Conservation (phyloP, 2,113 vertebrate species). For the Tetraodon nigroviridis region DNA sequence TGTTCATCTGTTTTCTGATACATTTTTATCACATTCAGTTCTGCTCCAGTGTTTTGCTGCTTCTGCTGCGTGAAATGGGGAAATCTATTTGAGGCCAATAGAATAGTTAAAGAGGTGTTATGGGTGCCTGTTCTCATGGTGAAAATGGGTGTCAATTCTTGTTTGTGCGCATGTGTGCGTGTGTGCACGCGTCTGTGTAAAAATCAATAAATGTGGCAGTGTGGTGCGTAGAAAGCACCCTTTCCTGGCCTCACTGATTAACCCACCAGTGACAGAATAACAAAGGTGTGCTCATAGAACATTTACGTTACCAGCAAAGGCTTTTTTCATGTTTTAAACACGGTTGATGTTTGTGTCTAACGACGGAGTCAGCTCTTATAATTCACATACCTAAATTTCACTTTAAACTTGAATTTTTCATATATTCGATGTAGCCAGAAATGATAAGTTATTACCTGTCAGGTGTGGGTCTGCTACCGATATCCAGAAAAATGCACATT, state of each 20-base stretch:
- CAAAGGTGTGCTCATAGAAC: constrained; percentile 22
- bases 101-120: constrained; percentile 95
- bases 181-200: constrained; percentile 56
- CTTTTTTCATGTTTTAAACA: neutral
- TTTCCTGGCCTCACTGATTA: constrained; percentile 78
- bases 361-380: no score
- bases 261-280: constrained; percentile 67
- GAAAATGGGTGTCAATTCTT: constrained; percentile 66
- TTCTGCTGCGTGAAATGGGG: constrained; percentile 95
- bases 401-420: no score
- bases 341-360: no score
- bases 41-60: constrained; percentile 97
- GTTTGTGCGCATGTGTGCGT: constrained; percentile 43
- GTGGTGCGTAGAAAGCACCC: constrained; percentile 75
- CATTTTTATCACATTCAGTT: constrained; percentile 96
- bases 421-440: no score
- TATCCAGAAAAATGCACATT: no score
- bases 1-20: constrained; percentile 99
- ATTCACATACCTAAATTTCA: no score
- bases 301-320: constrained; percentile 7
- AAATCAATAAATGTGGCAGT: constrained; percentile 79
- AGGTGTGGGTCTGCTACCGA: no score
- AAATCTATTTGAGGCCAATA: constrained; percentile 97
- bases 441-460: no score
- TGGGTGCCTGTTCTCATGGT: constrained; percentile 72